Evolutionary conservation across 2,888 invertebrate species (phyloP), one percentile per base, ranked within the genome.

Genomic region (Ctenicera cuprea): DNA sequence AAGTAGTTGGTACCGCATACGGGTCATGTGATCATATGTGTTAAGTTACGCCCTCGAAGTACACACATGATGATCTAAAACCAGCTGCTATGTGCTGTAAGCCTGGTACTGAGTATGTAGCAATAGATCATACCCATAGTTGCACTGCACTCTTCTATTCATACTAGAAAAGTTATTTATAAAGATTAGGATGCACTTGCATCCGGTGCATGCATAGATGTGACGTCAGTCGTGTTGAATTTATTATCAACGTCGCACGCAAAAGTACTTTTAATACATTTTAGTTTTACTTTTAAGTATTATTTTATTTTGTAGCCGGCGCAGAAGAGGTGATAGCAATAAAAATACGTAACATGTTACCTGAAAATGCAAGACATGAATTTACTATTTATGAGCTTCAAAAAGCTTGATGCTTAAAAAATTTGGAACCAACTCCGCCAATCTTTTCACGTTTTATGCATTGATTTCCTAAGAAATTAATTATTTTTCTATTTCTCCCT

Each of bases 51-150:
- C 78, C 80, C 76, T 78, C 77, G 71, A 73, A 68, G 74, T 73
- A 73, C 77, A 75, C 74, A 75, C 75, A 74, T 66, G 74, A 66
- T 30, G 41, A 45, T 38, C 57, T 26, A 22, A 14, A 22, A 69
- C 65, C 74, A 50, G 52, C 59, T 66, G 52, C 22, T n/a, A 0
- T 18, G 22, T 71, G 62, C 70, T 74, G 74, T 61, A 52, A 38
- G 62, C 87, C 86, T 87, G 84, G 61, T 85, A 82, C 71, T 69
- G 81, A 80, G 86, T 87, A 87, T 84, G 86, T 86, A 87, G 83
- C 81, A 83, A 84, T 84, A 85, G 86, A 86, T 87, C 86, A 86
- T 87, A 85, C 86, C 80, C 80, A 59, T 59, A 50, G 37, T 26
- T 59, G 79, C 43, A 37, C 64, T 64, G 50, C 67, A 54, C 57